phyloP scores from a whole-genome alignment of 92 coral and sea anemone genomes.

The Palythoa grandiflora region DNA sequence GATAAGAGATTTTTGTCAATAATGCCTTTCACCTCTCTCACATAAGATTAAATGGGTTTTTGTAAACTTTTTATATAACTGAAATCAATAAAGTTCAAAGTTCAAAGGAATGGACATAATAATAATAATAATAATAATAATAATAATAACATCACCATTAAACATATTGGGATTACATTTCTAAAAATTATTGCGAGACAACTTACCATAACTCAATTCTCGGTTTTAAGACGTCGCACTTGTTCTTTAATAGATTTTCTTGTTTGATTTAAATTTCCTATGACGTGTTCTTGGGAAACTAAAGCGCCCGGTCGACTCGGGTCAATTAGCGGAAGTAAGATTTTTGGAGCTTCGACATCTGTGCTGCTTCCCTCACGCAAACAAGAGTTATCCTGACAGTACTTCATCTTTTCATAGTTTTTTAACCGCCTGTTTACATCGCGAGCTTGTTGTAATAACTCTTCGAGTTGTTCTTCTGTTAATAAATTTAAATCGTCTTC shows the following conservation, averaged over 20 bases:
- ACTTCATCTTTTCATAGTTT: conserved; percentile 31
- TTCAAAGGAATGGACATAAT: background rate
- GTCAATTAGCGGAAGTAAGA: conserved; percentile 11
- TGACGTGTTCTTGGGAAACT: conserved; percentile 22
- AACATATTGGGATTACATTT: background rate
- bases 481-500: conserved; percentile 73
- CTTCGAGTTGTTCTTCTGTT: conserved; percentile 66
- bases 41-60: no score
- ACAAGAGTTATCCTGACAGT: background rate
- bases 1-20: no score
- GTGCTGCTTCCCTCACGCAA: background rate
- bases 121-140: no score
- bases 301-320: background rate
- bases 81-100: no score
- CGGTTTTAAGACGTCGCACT: conserved; percentile 16
- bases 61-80: no score
- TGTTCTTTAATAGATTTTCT: conserved; percentile 26
- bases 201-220: conserved; percentile 24
- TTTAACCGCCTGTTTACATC: conserved; percentile 79
- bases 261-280: background rate
- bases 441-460: conserved; percentile 72
- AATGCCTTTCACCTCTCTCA: no score
- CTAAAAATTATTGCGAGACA: background rate
- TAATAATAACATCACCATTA: no score
- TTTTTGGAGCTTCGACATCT: background rate